A percentile compares a stretch with the other conserved stretches of the same genome.
These are phyloP conservation scores for Hydriomena furcata DNA, from an alignment of 2,888 invertebrate genomes.

Conservation along the genomic window DNA sequence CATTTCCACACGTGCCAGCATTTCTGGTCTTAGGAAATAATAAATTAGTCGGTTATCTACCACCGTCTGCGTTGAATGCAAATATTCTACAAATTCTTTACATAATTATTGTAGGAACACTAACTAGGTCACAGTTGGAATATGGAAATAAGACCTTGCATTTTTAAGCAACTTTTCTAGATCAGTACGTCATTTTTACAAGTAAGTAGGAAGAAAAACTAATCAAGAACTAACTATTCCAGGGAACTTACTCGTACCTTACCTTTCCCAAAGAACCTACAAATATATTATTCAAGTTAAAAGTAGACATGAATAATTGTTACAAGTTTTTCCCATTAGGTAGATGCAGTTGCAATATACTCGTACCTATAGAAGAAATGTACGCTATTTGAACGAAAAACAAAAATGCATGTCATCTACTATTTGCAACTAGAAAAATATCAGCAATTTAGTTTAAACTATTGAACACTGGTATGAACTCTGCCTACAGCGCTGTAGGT, in stretches of 20 bases:
- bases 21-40: constrained; percentile 12
- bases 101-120: constrained; percentile 1
- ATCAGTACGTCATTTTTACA: no score
- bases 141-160: neutral
- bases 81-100: constrained; percentile 8
- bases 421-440: no score
- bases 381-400: no score
- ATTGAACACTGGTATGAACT: no score
- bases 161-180: no score
- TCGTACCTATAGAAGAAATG: no score
- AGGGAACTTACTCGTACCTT: neutral
- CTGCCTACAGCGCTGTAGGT: no score
- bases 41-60: constrained; percentile 18
- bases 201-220: no score
- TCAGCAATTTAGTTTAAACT: no score
- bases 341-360: neutral
- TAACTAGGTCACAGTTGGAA: neutral
- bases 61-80: constrained; percentile 15
- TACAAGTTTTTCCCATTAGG: neutral
- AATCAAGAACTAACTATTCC: neutral
- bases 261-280: neutral
- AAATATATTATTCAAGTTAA: neutral
- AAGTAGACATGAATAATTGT: neutral
- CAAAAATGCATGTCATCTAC: no score
- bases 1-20: constrained; percentile 8